These are phyloP conservation scores for Scortum barcoo DNA, from an alignment of 2,113 vertebrate genomes.

Conservation along the genomic window DNA sequence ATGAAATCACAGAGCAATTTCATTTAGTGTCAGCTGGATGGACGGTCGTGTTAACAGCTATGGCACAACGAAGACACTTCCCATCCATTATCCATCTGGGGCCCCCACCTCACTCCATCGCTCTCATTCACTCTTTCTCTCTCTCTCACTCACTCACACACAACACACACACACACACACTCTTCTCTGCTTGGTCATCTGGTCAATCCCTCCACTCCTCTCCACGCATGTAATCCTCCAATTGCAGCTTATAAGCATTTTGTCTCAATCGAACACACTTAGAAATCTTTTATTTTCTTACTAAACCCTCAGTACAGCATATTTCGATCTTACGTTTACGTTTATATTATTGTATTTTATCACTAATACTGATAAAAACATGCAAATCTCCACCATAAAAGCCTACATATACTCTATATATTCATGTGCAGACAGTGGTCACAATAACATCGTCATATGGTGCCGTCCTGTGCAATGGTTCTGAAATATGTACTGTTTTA, in stretches of 20 bases:
- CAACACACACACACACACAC: slow-evolving; percentile 4
- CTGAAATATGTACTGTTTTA: not conserved
- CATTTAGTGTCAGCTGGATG: slow-evolving; percentile 62
- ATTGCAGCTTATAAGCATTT: not conserved
- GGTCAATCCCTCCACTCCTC: not conserved
- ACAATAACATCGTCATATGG: too few species aligned
- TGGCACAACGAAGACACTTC: slow-evolving; percentile 48
- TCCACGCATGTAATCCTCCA: not conserved
- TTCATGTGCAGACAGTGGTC: not conserved
- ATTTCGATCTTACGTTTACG: not conserved
- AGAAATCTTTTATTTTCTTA: not conserved
- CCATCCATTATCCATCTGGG: slow-evolving; percentile 78
- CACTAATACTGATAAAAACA: not conserved
- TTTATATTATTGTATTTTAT: not conserved
- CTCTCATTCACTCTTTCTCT: not conserved
- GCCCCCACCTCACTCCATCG: slow-evolving; percentile 23
- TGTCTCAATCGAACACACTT: not conserved
- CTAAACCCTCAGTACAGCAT: not conserved
- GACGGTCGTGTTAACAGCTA: slow-evolving; percentile 29
- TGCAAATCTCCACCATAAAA: not conserved
- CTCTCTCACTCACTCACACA: not conserved
- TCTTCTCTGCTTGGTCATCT: slow-evolving; percentile 16
- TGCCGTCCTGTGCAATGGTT: not conserved
- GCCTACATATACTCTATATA: not conserved
- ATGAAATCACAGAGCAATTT: slow-evolving; percentile 7